These are phyloP conservation scores for Pseudonaja textilis DNA, from an alignment of 2,113 vertebrate genomes.

Conservation along the genomic window DNA sequence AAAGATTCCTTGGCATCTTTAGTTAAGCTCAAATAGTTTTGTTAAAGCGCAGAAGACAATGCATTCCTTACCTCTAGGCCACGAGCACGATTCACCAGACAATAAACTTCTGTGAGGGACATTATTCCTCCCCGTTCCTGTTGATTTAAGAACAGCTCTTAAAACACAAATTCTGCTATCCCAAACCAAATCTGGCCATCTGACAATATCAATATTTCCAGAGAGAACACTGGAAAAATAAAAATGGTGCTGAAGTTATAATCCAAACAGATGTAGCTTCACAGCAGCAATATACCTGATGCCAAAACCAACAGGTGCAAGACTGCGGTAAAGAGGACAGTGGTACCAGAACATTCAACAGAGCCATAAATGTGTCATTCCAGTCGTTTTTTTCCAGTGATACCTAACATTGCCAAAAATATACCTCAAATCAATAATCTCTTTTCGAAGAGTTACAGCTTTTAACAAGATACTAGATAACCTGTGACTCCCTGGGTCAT, in stretches of 20 bases:
- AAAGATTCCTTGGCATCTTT: neutral
- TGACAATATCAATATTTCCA: neutral
- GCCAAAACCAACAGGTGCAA: neutral
- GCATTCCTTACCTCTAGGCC: conserved; percentile 87
- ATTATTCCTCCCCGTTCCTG: conserved; percentile 97
- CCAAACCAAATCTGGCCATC: neutral
- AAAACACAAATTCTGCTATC: neutral
- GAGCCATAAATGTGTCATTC: neutral
- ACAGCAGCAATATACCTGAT: neutral
- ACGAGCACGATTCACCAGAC: conserved; percentile 91
- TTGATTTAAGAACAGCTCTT: conserved; percentile 35
- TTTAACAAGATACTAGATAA: neutral
- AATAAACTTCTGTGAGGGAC: conserved; percentile 97
- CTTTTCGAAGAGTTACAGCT: neutral
- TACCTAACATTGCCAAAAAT: neutral
- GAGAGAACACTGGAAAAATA: neutral
- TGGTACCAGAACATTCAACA: neutral
- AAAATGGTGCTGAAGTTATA: neutral
- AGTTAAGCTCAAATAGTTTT: neutral
- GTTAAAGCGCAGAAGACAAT: neutral
- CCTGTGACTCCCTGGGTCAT: neutral
- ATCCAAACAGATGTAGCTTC: neutral
- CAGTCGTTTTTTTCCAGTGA: neutral
- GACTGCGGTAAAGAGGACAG: neutral
- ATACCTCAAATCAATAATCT: neutral